Conservation (phyloP, 2,113 vertebrate species). For the Ahaetulla prasina region DNA sequence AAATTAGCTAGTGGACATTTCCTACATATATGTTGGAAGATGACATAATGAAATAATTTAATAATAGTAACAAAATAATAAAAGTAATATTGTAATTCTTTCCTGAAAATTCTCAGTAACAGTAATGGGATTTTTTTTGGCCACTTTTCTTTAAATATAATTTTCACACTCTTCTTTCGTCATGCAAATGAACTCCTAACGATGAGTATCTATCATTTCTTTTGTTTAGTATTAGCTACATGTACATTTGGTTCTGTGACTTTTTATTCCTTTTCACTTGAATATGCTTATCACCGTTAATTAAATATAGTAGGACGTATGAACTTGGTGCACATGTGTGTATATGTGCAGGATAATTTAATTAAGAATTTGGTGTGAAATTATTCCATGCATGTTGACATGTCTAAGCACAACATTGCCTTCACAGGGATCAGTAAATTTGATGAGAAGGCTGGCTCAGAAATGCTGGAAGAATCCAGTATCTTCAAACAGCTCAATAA, state of each 20-base stretch:
- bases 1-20: neutral
- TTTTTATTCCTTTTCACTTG: conserved; percentile 22
- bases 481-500: conserved; percentile 17
- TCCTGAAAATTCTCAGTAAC: neutral
- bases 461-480: neutral
- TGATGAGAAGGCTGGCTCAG: conserved; percentile 24
- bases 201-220: conserved; percentile 10
- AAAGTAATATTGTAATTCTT: neutral
- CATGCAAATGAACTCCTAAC: neutral
- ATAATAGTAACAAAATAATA: neutral
- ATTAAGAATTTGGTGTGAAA: conserved; percentile 55
- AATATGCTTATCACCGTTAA: conserved; percentile 34
- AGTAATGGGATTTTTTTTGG: neutral
- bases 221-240: conserved; percentile 4
- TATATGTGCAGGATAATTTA: conserved; percentile 17
- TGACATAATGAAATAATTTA: neutral
- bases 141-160: conserved; percentile 24
- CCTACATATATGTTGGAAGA: neutral
- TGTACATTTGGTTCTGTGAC: conserved; percentile 32
- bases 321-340: conserved; percentile 37
- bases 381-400: conserved; percentile 39
- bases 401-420: conserved; percentile 8
- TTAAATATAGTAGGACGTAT: conserved; percentile 40
- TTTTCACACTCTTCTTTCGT: conserved; percentile 16
- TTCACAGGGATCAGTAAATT: conserved; percentile 23